Evolutionary conservation across 2,888 invertebrate genomes (phyloP).

Genomic region (Limnephilus lunatus): DNA sequence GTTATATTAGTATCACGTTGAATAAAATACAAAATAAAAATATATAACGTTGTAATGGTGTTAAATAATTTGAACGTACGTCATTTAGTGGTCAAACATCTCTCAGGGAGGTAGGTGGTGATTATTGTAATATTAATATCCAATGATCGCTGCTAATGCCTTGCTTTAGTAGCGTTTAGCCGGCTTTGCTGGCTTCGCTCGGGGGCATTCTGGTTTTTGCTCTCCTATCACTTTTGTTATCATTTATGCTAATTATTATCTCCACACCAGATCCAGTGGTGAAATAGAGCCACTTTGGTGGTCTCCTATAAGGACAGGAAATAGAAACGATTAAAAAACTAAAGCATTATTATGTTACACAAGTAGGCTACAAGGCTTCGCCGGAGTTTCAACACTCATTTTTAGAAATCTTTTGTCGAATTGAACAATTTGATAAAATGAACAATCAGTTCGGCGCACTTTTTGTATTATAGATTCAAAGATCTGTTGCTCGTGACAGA

Average conservation of each 20-base stretch:
- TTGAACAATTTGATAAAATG: background rate
- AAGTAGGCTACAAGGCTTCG: background rate
- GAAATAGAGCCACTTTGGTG: background rate
- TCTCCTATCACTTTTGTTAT: background rate
- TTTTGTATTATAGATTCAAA: background rate
- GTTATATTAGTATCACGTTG: background rate
- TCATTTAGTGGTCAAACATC: background rate
- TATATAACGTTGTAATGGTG: background rate
- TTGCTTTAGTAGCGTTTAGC: background rate
- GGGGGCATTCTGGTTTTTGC: background rate
- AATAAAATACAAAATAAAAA: background rate
- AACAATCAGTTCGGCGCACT: background rate
- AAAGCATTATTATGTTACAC: background rate
- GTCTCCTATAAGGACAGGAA: background rate
- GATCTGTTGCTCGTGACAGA: no score
- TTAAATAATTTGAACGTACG: background rate
- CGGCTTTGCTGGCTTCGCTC: background rate
- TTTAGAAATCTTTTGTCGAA: background rate
- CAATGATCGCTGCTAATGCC: background rate
- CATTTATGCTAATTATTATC: background rate
- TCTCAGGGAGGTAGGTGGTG: background rate
- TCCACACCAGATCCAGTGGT: background rate
- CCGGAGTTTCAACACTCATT: background rate
- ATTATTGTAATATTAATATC: background rate
- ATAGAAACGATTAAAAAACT: background rate